Percentiles rank a stretch among this genome's conserved stretches.
Evolutionary conservation across 2,113 vertebrate species (phyloP).

Genomic region (Chaetura pelagica): DNA sequence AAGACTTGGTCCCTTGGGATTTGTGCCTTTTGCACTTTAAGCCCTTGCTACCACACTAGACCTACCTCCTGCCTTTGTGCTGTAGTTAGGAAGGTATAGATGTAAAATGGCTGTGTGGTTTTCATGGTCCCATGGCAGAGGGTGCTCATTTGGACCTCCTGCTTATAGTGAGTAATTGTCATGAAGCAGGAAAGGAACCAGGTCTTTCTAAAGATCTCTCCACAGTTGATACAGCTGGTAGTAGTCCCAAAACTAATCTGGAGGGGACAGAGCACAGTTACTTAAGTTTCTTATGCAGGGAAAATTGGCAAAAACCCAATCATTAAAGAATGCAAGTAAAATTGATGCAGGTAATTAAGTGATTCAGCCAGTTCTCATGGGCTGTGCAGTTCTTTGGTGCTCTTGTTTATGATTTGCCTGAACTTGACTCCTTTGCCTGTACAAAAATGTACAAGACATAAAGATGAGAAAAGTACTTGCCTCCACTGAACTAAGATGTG

Average conservation of each 20-base stretch:
- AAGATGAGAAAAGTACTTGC: neutral
- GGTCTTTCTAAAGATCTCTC: neutral
- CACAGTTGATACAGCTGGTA: neutral
- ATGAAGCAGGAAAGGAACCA: neutral
- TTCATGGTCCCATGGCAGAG: neutral
- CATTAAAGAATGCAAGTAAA: neutral
- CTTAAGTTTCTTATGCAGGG: neutral
- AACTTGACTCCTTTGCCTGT: neutral
- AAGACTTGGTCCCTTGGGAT: neutral
- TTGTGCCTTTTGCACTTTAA: neutral
- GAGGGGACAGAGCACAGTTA: neutral
- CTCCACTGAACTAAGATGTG: neutral
- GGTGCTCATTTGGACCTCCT: neutral
- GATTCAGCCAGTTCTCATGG: neutral
- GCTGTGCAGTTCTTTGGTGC: neutral
- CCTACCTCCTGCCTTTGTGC: neutral
- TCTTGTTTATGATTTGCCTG: neutral
- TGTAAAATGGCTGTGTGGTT: neutral
- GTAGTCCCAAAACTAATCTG: neutral
- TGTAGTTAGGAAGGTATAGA: neutral
- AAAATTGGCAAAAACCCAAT: neutral
- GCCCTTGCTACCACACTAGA: neutral
- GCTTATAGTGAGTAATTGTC: neutral
- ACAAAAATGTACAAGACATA: neutral
- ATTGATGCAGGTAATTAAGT: neutral